phyloP scores from a whole-genome alignment of 2,888 invertebrate genomes.

The Lycophotia porphyrea region DNA sequence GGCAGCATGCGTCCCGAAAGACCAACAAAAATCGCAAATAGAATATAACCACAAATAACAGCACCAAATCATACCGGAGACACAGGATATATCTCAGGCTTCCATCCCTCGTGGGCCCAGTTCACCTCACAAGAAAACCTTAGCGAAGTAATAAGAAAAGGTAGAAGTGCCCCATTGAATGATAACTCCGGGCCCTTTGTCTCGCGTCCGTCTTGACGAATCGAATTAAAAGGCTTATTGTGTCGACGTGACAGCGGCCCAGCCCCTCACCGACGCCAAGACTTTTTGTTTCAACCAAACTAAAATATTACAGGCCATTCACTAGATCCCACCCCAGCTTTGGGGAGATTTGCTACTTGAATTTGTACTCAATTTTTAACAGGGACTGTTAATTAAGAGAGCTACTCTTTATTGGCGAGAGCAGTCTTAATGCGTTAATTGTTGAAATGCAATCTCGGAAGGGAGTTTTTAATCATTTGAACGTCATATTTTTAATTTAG shows the following conservation, averaged over 20 bases:
- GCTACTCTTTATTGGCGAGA: slow-evolving; percentile 88
- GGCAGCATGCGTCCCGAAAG: not conserved
- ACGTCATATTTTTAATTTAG: slow-evolving; percentile 87
- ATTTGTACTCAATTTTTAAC: slow-evolving; percentile 91
- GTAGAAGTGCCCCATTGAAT: slow-evolving; percentile 90
- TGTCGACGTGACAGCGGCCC: slow-evolving; percentile 89
- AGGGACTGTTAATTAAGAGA: slow-evolving; percentile 89
- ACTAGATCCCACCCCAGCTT: slow-evolving; percentile 82
- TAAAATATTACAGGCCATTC: slow-evolving; percentile 90
- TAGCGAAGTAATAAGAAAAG: slow-evolving; percentile 89
- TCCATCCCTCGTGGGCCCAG: slow-evolving; percentile 72
- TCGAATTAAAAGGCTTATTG: slow-evolving; percentile 91
- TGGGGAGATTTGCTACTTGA: slow-evolving; percentile 87
- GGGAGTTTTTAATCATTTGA: slow-evolving; percentile 86
- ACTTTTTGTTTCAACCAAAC: slow-evolving; percentile 90
- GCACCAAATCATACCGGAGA: slow-evolving; percentile 9
- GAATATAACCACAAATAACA: slow-evolving; percentile 9
- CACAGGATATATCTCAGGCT: slow-evolving; percentile 61
- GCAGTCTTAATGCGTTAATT: slow-evolving; percentile 90
- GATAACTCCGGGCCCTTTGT: slow-evolving; percentile 89
- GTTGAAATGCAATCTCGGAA: slow-evolving; percentile 89
- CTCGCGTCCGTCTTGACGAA: slow-evolving; percentile 90
- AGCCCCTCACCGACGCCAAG: slow-evolving; percentile 77
- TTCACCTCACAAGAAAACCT: slow-evolving; percentile 86
- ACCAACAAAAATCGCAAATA: not conserved